phyloP scores from a whole-genome alignment of 1,140 invertebrate species.

The Drosophila jambulina region DNA sequence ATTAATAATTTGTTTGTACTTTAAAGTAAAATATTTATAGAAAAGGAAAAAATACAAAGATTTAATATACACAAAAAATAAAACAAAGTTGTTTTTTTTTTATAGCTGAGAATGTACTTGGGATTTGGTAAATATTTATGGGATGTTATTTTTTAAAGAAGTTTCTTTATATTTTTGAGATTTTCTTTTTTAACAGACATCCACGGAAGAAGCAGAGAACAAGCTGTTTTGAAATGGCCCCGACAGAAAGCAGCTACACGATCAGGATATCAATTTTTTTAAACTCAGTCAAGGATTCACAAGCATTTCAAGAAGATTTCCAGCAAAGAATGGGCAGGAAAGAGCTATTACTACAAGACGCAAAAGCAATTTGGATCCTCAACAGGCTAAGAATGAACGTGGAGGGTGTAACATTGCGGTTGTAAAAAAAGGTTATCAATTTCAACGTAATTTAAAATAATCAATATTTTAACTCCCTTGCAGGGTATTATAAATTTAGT shows the following conservation, averaged over 20 bases:
- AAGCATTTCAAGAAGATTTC: not conserved
- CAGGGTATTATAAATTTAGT: too few species aligned
- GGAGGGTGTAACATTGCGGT: not conserved
- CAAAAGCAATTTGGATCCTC: too few species aligned
- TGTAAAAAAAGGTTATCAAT: not conserved
- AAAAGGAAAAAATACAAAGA: conserved; percentile 83
- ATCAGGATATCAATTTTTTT: not conserved
- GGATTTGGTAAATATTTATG: not conserved
- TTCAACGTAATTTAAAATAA: not conserved
- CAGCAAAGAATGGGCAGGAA: too few species aligned
- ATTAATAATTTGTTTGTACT: conserved; percentile 84
- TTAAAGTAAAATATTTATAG: conserved; percentile 84
- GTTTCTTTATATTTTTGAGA: not conserved
- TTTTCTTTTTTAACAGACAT: not conserved
- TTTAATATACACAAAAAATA: conserved; percentile 83
- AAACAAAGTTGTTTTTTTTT: conserved; percentile 16
- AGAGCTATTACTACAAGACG: too few species aligned
- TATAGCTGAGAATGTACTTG: not conserved
- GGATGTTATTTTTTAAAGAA: not conserved
- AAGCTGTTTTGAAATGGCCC: not conserved
- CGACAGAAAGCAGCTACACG: not conserved
- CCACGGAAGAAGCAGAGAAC: not conserved
- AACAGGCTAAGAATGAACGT: too few species aligned
- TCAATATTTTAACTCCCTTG: not conserved
- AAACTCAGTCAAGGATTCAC: not conserved